Conservation (phyloP, 2,797 vertebrate genomes). For the Sebastes paucispinis region DNA sequence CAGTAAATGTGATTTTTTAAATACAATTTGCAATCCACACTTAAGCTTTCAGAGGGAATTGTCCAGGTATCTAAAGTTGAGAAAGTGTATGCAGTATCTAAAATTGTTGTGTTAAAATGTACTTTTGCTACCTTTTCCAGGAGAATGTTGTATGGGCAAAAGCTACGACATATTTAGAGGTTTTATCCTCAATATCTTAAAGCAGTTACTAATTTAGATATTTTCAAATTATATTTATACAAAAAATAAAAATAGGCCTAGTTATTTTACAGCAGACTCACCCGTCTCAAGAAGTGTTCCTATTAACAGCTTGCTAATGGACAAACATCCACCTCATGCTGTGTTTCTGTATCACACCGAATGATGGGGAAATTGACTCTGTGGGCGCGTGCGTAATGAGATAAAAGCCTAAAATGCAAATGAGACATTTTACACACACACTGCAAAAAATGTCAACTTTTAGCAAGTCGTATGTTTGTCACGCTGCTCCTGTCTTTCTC, state of each 20-base stretch:
- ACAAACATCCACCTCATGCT: background rate
- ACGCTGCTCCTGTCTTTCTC: background rate
- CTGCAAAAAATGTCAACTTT: constrained; percentile 19
- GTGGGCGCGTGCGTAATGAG: constrained; percentile 24
- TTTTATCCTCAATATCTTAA: background rate
- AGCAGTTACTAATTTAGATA: background rate
- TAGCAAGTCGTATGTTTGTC: background rate
- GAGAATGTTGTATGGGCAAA: background rate
- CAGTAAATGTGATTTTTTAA: background rate
- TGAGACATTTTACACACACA: constrained; percentile 3
- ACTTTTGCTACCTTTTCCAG: background rate
- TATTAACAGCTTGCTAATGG: constrained; percentile 1
- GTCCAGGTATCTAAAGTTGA: background rate
- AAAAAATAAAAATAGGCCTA: background rate
- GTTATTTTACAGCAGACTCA: background rate
- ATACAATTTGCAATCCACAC: background rate
- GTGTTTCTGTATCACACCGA: background rate
- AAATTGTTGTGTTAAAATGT: background rate
- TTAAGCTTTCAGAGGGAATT: background rate
- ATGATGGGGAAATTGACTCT: background rate
- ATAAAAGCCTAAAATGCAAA: constrained; percentile 23
- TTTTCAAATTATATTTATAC: background rate
- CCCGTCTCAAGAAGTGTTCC: background rate
- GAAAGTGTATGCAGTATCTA: background rate
- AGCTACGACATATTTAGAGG: background rate